These are phyloP conservation scores for Bombus pyrosoma DNA, from an alignment of 1,140 invertebrate genomes.

Conservation along the genomic window DNA sequence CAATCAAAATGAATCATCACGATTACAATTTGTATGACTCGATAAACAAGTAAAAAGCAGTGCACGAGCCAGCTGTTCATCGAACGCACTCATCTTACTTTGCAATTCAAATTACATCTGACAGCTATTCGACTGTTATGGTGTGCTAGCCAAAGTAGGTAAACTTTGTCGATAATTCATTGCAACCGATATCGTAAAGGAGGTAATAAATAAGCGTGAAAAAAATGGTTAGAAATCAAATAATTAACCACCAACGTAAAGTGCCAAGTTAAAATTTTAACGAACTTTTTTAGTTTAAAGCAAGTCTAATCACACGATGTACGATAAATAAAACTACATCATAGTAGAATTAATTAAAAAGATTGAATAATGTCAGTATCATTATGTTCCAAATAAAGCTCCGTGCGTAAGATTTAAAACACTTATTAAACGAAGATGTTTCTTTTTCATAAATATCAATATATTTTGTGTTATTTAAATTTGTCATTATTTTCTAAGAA, in stretches of 20 bases:
- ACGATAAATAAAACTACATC: not conserved
- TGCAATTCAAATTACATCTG: slow-evolving; percentile 13
- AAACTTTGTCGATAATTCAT: not conserved
- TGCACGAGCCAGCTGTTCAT: not conserved
- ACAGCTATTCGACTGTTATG: not conserved
- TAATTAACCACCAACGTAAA: no score
- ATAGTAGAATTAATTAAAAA: not conserved
- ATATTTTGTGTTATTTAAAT: not conserved
- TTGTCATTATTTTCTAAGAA: not conserved
- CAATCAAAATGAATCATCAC: not conserved
- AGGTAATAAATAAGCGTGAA: no score
- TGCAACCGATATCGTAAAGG: no score
- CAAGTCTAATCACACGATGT: no score
- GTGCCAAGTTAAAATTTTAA: not conserved
- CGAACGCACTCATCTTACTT: not conserved
- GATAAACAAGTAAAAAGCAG: not conserved
- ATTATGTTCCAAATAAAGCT: not conserved
- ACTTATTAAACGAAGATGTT: not conserved
- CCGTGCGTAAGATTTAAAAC: not conserved
- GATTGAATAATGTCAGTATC: not conserved
- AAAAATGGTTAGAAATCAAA: not conserved
- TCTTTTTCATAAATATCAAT: not conserved
- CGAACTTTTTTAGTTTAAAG: not conserved
- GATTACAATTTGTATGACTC: not conserved
- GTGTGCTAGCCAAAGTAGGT: no score